Evolutionary conservation across 2,797 vertebrate species (phyloP), one percentile per base, ranked within the genome.

Genomic region (Streptopelia turtur): DNA sequence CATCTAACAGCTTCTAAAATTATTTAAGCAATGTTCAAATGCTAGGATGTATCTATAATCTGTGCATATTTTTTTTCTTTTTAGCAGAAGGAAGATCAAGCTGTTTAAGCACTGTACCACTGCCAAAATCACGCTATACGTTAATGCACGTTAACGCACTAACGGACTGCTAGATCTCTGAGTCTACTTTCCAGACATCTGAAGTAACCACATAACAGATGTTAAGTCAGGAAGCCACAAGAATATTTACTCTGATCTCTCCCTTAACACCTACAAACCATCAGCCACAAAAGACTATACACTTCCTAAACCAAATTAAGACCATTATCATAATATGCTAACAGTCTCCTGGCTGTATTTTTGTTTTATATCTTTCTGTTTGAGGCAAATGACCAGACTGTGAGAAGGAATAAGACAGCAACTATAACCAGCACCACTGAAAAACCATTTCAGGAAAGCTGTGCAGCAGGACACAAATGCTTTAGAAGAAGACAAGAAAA

Each of bases 261-360:
- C 91, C 91, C 94, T 83, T 55, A 95, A 77, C 43, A 88, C 59
- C 69, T 71, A 91, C 80, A 88, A 96, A 93, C 61, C 69, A 81
- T 68, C 55, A 83, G 33, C 45, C 85, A 90, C 85, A 82, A 66
- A 95, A 86, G 33, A 78, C 77, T 91, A 59, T 31, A 47, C 16
- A 56, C 33, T 90, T 37, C 41, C 77, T 72, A 72, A 86, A 91
- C 47, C 74, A 81, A 90, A 91, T 83, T 83, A 78, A 93, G 69
- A 64, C 53, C 55, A 83, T 94, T 91, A 90, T 28, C 16, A 6
- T 90, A 94, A 94, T 83, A 65, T 12, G 49, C 16, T 86, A 90
- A 81, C 45, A 78, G 17, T 72, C 65, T 94, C 47, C n/a, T 30
- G 71, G 80, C 30, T 91, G 37, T 66, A 87, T 70, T 87, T 94